Base-by-base conservation (phyloP, 2,113 vertebrate species). In the Lonchura striata region DNA sequence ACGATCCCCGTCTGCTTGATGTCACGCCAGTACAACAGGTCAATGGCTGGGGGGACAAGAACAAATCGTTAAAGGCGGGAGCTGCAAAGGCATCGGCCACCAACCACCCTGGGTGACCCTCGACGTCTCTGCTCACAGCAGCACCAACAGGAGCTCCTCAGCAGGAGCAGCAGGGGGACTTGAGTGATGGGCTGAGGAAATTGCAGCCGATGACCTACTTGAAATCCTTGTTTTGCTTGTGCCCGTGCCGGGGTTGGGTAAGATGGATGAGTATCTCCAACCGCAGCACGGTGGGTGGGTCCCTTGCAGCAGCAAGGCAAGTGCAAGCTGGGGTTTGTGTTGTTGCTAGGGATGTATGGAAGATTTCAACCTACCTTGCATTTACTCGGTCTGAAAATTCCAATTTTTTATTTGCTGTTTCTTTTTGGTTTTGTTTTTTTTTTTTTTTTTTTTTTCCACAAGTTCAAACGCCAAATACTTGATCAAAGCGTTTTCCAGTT, bases 21-120 rank as follows among this genome's bases (percentile, higher is more conserved):
- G 95, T 99, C 99, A 82, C 98, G 98, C 99, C 99, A 99, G 98
- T 99, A 99, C 84, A 99, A 98, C 97, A 99, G 98, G 97, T 99
- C 99, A 52, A 99, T 98, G 50, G 98, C 99, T 99, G 98, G 9
- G 60, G 89, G 93, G 71, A 87, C 79, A 93, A 92, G 53, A 91
- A 1, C 22, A 57, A 65, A 39, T 3, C 5, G 65, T 95, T 85
- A 96, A 69, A 84, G 65, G 42, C 24, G 8, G 72, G 69, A 42
- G 13, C 35, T 63, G 61, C 53, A 56, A 64, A 7, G 8, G 27
- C 15, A 2, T 23, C 1, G 47, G n/a, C 9, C 15, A 1, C 31
- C 1, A 9, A 2, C 9, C 35, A 46, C 44, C 6, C 69, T 2
- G 72, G 0, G 3, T 0, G 3, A 21, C 14, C 25, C 77, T 23